These are phyloP conservation scores for Chiridota heheva DNA, from an alignment of 35 echinoderm and acorn worm species.

Conservation along the genomic window DNA sequence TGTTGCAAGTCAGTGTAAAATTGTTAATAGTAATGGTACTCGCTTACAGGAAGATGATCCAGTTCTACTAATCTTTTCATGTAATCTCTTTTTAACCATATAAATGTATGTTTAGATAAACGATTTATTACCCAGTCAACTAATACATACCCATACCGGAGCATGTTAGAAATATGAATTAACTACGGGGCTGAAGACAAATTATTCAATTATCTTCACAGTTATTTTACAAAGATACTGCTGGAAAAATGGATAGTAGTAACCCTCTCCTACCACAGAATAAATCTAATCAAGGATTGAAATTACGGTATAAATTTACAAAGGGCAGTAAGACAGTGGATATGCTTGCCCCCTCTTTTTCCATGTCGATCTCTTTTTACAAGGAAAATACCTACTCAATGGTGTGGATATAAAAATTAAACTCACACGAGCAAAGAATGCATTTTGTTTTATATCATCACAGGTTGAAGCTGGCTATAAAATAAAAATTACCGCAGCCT, in stretches of 20 bases:
- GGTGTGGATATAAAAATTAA: constrained; percentile 63
- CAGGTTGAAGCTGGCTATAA: constrained; percentile 10
- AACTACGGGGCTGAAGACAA: no score
- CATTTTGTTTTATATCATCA: constrained; percentile 27
- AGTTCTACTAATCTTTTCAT: no score
- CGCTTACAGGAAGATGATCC: no score
- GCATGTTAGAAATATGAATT: no score
- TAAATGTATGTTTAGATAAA: no score
- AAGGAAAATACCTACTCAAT: constrained; percentile 36
- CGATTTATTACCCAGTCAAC: no score
- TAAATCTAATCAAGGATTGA: background rate
- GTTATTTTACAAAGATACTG: constrained; percentile 36
- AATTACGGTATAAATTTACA: background rate
- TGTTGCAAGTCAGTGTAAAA: no score
- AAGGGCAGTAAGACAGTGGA: constrained; percentile 18
- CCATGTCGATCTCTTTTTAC: constrained; percentile 31
- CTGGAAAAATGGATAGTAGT: constrained; percentile 29
- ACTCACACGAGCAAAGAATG: constrained; percentile 35
- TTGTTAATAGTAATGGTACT: no score
- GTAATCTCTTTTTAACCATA: no score
- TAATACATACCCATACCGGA: no score
- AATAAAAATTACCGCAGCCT: constrained; percentile 29
- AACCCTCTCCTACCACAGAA: background rate
- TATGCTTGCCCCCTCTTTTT: background rate
- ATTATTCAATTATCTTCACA: background rate